These are phyloP conservation scores for Hipposideros armiger DNA, from an alignment of 2,113 vertebrate species.

Conservation along the genomic window DNA sequence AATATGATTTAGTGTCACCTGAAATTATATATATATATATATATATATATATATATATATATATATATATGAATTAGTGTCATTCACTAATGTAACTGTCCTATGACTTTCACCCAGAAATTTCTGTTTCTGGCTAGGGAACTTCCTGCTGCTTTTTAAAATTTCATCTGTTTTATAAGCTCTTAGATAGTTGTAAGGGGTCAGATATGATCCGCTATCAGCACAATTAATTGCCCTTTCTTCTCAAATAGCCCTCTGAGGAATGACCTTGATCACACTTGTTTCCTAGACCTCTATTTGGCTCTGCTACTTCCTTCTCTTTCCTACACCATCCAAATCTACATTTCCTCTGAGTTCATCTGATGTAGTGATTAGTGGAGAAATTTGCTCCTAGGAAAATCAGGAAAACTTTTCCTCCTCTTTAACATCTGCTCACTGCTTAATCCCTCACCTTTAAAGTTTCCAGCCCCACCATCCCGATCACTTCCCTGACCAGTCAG, in stretches of 20 bases:
- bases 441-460: constrained; percentile 5
- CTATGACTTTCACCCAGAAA: constrained; percentile 52
- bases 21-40: no score
- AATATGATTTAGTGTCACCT: neutral
- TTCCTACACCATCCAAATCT: neutral
- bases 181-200: neutral
- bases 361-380: neutral
- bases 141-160: constrained; percentile 47
- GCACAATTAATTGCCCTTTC: constrained; percentile 72
- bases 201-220: constrained; percentile 27
- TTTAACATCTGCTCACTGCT: constrained; percentile 34
- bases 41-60: no score
- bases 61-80: no score
- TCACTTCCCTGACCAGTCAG: neutral
- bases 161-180: constrained; percentile 62
- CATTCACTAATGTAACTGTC: neutral
- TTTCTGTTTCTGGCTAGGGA: constrained; percentile 19
- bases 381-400: constrained; percentile 39
- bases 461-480: constrained; percentile 44
- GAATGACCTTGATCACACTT: constrained; percentile 36
- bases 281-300: neutral
- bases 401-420: constrained; percentile 47
- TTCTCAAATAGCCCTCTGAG: constrained; percentile 71
- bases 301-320: neutral
- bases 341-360: neutral